phyloP scores from a whole-genome alignment of 2,113 vertebrate species.

The Sapajus apella region DNA sequence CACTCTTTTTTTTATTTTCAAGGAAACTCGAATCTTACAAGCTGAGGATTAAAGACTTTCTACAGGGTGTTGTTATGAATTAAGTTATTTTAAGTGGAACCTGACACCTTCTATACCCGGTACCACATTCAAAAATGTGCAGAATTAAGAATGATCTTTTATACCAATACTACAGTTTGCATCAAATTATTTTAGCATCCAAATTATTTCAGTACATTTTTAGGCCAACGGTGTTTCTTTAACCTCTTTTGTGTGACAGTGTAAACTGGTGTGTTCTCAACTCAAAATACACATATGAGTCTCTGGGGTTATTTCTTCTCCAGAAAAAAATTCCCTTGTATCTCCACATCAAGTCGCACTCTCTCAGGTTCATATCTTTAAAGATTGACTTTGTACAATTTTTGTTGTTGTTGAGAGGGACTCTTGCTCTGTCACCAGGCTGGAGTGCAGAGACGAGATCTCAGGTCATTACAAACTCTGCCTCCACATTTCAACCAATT shows the following conservation, averaged over 20 bases:
- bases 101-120: not conserved
- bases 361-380: not conserved
- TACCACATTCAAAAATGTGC: not conserved
- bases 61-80: not conserved
- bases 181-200: not conserved
- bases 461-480: too few relatives aligned
- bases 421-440: too few relatives aligned
- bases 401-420: too few relatives aligned
- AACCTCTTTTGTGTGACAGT: not conserved
- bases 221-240: not conserved
- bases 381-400: not conserved
- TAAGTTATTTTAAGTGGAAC: constrained; percentile 5
- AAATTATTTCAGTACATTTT: not conserved
- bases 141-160: not conserved
- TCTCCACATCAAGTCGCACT: not conserved
- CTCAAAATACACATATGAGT: not conserved
- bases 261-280: not conserved
- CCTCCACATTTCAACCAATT: too few relatives aligned
- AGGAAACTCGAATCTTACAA: not conserved
- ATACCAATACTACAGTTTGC: not conserved
- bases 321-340: not conserved
- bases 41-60: not conserved
- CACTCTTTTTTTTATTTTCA: not conserved
- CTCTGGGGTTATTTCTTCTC: not conserved
- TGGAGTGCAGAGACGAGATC: too few relatives aligned